These are phyloP conservation scores for Oophaga sylvatica DNA, from an alignment of 2,797 vertebrate genomes.

Conservation along the genomic window DNA sequence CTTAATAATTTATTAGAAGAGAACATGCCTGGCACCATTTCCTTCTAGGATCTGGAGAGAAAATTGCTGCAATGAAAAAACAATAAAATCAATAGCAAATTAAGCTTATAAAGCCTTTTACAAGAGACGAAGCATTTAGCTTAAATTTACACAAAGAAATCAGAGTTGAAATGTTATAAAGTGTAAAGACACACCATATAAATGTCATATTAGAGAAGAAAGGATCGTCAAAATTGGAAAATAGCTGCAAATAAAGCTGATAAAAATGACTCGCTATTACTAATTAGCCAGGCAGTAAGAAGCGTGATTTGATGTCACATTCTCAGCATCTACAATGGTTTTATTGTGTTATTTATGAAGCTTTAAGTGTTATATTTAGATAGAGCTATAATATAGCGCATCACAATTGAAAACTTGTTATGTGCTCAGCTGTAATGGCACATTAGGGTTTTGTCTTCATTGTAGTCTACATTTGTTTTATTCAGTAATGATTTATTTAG, in stretches of 20 bases:
- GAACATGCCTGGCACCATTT: neutral
- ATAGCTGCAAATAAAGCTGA: constrained; percentile 32
- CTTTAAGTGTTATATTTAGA: neutral
- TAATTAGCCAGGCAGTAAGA: constrained; percentile 15
- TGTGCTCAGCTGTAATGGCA: neutral
- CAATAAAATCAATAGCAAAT: constrained; percentile 39
- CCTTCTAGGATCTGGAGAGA: neutral
- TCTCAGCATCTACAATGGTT: neutral
- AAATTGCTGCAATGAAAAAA: constrained; percentile 16
- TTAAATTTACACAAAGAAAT: neutral
- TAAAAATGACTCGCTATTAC: neutral
- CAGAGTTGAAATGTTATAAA: neutral
- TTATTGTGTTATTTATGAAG: constrained; percentile 8
- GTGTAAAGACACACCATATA: neutral
- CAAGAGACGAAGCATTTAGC: constrained; percentile 16
- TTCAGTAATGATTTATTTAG: neutral
- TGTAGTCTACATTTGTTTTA: neutral
- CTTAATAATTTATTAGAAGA: neutral
- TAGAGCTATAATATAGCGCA: neutral
- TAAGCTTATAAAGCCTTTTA: constrained; percentile 24
- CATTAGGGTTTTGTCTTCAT: neutral
- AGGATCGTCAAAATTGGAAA: neutral
- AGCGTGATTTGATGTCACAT: neutral
- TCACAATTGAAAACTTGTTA: neutral
- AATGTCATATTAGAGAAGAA: constrained; percentile 5